phyloP scores from a whole-genome alignment of 2,797 vertebrate genomes.

The Melanogrammus aeglefinus region DNA sequence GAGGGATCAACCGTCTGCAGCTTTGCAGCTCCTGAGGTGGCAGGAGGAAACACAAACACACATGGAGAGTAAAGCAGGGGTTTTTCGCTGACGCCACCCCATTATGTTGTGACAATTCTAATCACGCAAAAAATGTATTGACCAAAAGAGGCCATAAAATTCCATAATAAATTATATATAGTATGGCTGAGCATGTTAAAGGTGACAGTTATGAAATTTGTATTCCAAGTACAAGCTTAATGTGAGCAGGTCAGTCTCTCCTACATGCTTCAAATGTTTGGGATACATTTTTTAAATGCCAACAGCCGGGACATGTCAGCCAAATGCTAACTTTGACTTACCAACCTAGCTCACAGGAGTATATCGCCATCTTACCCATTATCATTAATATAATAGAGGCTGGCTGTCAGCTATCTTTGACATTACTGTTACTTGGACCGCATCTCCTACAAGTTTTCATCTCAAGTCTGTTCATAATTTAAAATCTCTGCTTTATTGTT shows the following conservation, averaged over 20 bases:
- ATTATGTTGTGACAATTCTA: background rate
- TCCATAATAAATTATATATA: too few species aligned
- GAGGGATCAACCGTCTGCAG: conserved; percentile 95
- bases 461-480: too few species aligned
- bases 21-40: conserved; percentile 83
- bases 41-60: background rate
- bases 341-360: background rate
- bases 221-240: background rate
- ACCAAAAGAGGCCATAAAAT: background rate
- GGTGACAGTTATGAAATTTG: background rate
- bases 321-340: background rate
- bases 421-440: too few species aligned
- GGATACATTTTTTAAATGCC: background rate
- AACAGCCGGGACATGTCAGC: background rate
- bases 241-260: background rate
- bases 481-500: too few species aligned
- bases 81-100: background rate
- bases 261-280: background rate
- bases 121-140: background rate
- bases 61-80: background rate
- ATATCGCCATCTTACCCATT: too few species aligned
- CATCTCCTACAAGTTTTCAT: too few species aligned
- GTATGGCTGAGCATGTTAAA: background rate
- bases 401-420: too few species aligned
- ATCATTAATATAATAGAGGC: too few species aligned